phyloP scores from a whole-genome alignment of 2,113 vertebrate genomes.

The Chionis minor region DNA sequence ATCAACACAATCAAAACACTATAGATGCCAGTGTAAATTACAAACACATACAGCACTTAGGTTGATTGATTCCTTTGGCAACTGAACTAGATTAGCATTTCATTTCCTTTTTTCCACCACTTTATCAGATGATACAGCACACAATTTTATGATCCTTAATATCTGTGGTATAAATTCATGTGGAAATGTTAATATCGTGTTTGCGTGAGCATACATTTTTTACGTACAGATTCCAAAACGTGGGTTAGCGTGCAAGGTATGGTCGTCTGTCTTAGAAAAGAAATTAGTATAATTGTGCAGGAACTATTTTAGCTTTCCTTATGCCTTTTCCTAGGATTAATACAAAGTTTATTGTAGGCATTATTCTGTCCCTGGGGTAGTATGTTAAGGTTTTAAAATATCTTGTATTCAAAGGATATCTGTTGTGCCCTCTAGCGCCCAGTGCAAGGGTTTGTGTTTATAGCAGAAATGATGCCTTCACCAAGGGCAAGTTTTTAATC shows the following conservation, averaged over 20 bases:
- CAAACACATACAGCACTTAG: background rate
- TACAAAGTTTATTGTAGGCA: background rate
- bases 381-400: background rate
- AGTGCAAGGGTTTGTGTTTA: background rate
- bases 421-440: background rate
- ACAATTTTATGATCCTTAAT: background rate
- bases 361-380: background rate
- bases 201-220: background rate
- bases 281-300: background rate
- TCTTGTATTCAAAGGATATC: accelerated
- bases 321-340: background rate
- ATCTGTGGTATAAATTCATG: background rate
- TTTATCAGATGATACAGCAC: background rate
- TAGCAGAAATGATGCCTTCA: background rate
- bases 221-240: accelerated
- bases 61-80: background rate
- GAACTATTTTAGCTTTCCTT: background rate
- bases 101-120: accelerated
- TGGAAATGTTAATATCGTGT: background rate
- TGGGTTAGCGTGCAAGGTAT: background rate
- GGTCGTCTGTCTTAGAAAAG: accelerated
- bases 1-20: background rate
- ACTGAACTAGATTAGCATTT: background rate
- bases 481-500: accelerated
- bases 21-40: background rate